Evolutionary conservation across 1,140 invertebrate species (phyloP).

Genomic region (Trichoplusia ni): DNA sequence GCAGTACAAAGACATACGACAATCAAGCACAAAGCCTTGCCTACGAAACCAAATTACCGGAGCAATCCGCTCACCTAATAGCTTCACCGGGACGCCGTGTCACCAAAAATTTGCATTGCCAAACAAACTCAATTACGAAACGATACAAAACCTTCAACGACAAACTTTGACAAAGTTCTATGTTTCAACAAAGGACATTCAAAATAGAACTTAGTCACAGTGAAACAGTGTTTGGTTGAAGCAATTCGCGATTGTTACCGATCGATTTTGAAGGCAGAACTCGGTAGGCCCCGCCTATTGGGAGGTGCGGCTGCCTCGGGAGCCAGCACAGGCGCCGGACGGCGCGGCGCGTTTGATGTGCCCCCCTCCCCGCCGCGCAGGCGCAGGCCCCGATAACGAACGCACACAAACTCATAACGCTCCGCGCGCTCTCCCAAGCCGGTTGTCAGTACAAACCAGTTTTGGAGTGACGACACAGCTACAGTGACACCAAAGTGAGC

Average conservation of each 20-base stretch:
- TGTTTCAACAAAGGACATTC: not conserved
- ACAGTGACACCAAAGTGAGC: slow-evolving; percentile 56
- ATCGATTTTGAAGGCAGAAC: slow-evolving; percentile 77
- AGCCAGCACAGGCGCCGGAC: slow-evolving; percentile 68
- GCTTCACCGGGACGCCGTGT: slow-evolving; percentile 67
- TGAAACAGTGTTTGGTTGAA: slow-evolving; percentile 43
- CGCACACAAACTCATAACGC: slow-evolving; percentile 73
- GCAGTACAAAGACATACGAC: slow-evolving; percentile 51
- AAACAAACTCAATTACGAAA: slow-evolving; percentile 46
- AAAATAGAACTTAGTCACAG: slow-evolving; percentile 49
- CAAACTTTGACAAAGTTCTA: slow-evolving; percentile 55
- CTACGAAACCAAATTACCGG: slow-evolving; percentile 74
- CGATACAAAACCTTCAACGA: slow-evolving; percentile 37
- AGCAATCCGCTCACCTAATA: slow-evolving; percentile 71
- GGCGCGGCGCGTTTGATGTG: slow-evolving; percentile 72
- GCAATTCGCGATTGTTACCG: slow-evolving; percentile 62
- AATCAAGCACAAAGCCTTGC: slow-evolving; percentile 70
- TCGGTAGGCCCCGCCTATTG: slow-evolving; percentile 69
- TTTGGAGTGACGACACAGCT: slow-evolving; percentile 57
- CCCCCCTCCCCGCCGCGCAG: slow-evolving; percentile 52
- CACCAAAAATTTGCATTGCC: slow-evolving; percentile 75
- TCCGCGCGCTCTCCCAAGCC: slow-evolving; percentile 71
- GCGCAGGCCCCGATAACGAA: slow-evolving; percentile 62
- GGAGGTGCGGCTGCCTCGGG: slow-evolving; percentile 77
- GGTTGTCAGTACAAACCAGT: slow-evolving; percentile 76